Evolutionary conservation across 2,797 vertebrate genomes (phyloP), one percentile per base, ranked within the genome.

Genomic region (Coregonus suidteri): DNA sequence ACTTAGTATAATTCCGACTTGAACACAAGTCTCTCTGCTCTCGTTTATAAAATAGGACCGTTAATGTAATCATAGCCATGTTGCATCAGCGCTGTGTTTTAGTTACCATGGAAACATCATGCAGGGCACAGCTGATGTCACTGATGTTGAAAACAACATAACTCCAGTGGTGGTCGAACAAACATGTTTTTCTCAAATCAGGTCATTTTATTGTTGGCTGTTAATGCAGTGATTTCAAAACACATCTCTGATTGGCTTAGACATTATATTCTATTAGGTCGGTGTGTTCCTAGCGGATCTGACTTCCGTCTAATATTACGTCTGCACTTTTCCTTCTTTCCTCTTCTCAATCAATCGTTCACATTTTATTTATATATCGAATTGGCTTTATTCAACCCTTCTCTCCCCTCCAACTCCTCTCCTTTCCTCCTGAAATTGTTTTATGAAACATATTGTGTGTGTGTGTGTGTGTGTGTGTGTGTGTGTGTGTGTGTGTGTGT

Each of bases 41-140:
- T 83, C 14, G 74, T 80, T 78, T 65, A 74, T 72, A 78, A 85
- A 74, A 77, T 88, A 16, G 56, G 65, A 75, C 68, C 37, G 41
- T 78, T 75, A 81, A 88, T 85, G 64, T 76, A 41, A 76, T 86
- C 80, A 80, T 66, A 67, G 0, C 70, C 30, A 4, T 4, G 15
- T 18, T 35, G 35, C 67, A 41, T 37, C 34, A 69, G 31, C 75
- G 41, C 62, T 37, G 64, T 85, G 77, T 87, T 87, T 89, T 83
- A 76, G 87, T 89, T 83, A 69, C 85, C 79, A 85, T 90, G 75
- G 88, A 56, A 82, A 69, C 1, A 30, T 37, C 68, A 62, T 25
- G n/a, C 74, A 77, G 85, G 89, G 78, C 77, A 69, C 47, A 52
- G 68, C 20, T 34, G 76, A 41, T 20, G 20, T 73, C 69, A 79